These are phyloP conservation scores for Ciona savignyi DNA, from an alignment of 23 tunicate species.

Conservation along the genomic window DNA sequence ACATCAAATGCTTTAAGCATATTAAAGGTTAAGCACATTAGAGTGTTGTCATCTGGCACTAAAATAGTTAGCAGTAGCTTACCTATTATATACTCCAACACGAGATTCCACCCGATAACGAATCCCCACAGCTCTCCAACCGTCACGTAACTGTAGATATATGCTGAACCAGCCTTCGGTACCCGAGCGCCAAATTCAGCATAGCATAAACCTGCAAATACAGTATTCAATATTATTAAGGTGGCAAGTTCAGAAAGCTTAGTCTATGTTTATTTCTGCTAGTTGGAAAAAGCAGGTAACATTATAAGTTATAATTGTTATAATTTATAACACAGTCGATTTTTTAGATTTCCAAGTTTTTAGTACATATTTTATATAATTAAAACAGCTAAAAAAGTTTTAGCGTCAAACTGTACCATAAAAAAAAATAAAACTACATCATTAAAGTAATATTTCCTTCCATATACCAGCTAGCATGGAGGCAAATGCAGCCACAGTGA, in stretches of 20 bases:
- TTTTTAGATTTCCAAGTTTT: too few relatives aligned
- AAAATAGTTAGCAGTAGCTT: background rate
- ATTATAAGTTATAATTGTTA: too few relatives aligned
- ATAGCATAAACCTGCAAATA: slow-evolving; percentile 68
- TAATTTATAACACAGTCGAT: too few relatives aligned
- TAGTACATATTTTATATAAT: background rate
- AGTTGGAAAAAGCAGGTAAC: too few relatives aligned
- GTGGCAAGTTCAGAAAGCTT: too few relatives aligned
- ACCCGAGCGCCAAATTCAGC: slow-evolving; percentile 88
- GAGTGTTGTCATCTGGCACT: background rate
- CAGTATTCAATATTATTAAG: background rate
- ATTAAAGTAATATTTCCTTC: too few relatives aligned
- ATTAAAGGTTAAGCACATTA: too few relatives aligned
- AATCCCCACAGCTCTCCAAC: slow-evolving; percentile 77
- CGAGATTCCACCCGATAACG: slow-evolving; percentile 79
- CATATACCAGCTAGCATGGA: slow-evolving; percentile 73
- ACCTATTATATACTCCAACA: slow-evolving; percentile 71
- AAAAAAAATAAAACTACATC: background rate
- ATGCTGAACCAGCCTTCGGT: slow-evolving; percentile 91
- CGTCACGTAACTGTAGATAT: slow-evolving; percentile 86
- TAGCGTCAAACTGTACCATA: background rate
- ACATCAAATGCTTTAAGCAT: too few relatives aligned
- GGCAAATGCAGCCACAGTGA: slow-evolving; percentile 84
- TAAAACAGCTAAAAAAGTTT: background rate
- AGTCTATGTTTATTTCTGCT: too few relatives aligned